These are phyloP conservation scores for Coenobita brevimanus DNA, from an alignment of 1,140 invertebrate species.

Conservation along the genomic window DNA sequence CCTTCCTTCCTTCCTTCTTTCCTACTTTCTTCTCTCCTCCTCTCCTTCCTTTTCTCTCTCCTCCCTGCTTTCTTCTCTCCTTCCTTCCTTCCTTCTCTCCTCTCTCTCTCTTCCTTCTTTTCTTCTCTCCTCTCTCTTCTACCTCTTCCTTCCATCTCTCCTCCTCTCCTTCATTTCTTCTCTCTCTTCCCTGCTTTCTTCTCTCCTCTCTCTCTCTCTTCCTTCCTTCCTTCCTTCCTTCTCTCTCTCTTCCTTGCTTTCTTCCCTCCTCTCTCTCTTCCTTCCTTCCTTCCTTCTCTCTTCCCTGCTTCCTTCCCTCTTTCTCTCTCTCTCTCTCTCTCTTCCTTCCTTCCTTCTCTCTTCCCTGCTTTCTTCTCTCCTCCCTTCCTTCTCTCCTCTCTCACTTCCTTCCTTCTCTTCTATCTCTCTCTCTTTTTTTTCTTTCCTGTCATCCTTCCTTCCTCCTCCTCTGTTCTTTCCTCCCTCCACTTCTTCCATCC, in stretches of 20 bases:
- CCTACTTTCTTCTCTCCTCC: neutral
- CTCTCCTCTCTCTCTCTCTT: neutral
- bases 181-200: slow-evolving; percentile 11
- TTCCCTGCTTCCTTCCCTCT: too few relatives aligned
- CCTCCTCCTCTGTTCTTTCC: neutral
- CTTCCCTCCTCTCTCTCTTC: too few relatives aligned
- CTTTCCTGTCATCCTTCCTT: neutral
- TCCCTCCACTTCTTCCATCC: neutral
- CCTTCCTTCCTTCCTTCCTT: too few relatives aligned
- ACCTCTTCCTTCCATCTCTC: neutral
- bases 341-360: neutral
- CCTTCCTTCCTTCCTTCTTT: neutral
- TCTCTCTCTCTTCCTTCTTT: neutral
- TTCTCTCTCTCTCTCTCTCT: too few relatives aligned
- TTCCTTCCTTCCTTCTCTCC: neutral
- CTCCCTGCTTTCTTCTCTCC: neutral
- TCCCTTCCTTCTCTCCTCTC: neutral
- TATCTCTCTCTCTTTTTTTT: neutral
- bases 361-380: too few relatives aligned
- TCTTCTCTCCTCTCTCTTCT: neutral
- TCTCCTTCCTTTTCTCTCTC: neutral
- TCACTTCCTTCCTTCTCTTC: neutral
- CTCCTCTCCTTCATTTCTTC: neutral
- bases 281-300: too few relatives aligned
- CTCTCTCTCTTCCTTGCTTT: too few relatives aligned